phyloP scores from a whole-genome alignment of 2,113 vertebrate genomes.

The Callocephalon fimbriatum region DNA sequence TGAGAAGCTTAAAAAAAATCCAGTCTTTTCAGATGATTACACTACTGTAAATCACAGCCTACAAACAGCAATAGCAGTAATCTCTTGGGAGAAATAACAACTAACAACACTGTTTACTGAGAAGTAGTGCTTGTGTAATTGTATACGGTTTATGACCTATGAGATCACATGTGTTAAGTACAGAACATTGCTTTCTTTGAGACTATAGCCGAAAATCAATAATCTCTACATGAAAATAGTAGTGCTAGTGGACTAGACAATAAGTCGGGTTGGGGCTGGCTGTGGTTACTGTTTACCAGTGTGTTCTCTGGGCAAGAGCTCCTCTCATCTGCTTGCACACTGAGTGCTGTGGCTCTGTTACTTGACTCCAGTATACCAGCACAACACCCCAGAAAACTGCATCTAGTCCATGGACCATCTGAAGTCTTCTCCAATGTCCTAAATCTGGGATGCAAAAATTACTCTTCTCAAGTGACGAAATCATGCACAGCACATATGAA shows the following conservation, averaged over 20 bases:
- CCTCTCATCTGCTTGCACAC: neutral
- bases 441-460: neutral
- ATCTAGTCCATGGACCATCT: neutral
- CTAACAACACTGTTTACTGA: neutral
- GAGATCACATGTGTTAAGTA: neutral
- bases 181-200: neutral
- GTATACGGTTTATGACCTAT: neutral
- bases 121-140: neutral
- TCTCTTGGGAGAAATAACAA: neutral
- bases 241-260: neutral
- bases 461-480: neutral
- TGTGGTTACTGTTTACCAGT: neutral
- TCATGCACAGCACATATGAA: fast-evolving
- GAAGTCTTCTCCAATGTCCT: neutral
- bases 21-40: neutral
- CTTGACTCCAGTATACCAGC: neutral
- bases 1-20: neutral
- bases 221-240: neutral
- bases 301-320: neutral
- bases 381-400: neutral
- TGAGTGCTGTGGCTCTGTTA: neutral
- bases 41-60: slow-evolving; percentile 12
- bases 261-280: neutral
- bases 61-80: neutral
- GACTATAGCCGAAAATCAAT: neutral